Base-by-base conservation (phyloP, 1,140 invertebrate genomes). In the Bombus difficillimus region DNA sequence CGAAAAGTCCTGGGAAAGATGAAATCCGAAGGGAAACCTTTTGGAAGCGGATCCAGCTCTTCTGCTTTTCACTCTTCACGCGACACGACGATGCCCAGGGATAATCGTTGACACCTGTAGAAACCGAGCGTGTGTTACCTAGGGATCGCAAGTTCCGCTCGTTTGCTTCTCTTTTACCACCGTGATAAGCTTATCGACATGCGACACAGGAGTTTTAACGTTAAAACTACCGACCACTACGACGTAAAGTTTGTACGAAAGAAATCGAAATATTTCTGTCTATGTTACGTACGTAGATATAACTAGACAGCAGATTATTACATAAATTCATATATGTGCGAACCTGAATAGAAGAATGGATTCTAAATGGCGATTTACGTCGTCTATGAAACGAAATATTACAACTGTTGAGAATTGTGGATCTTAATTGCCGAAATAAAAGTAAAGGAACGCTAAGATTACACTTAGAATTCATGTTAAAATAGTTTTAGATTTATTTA, bases 101-200 rank as follows among this genome's bases (percentile, higher is more conserved):
- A 86, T 69, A 77, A 77, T 80, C 81, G 81, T 57, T 62, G 81
- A 84, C 85, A 77, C 73, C 72, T 83, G 81, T 83, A 76, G 69
- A 37, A 53, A 9, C 32, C 13, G 37, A 18, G 12, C 37, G 34
- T 57, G 59, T 39, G 68, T 68, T 39, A 13, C 10, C 10, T 0
- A 12, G 0, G 25, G 28, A n/a, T 71, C 22, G 68, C 25, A n/a
- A 71, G 69, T 71, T 71, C 25, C 69, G 69, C 39, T 13, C 69
- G 69, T 71, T 71, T 71, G 69, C 69, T 15, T 71, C 69, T 47
- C 43, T 47, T 47, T 47, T 71, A 37, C 37, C 37, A 28, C 1
- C 25, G 5, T 28, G 69, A 71, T 71, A 71, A 71, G 39, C 37
- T 71, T 28, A 39, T 18, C 28, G 28, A 62, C 28, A 62, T n/a